These are phyloP conservation scores for Orchesella cincta DNA, from an alignment of 1,140 invertebrate species.

Conservation along the genomic window DNA sequence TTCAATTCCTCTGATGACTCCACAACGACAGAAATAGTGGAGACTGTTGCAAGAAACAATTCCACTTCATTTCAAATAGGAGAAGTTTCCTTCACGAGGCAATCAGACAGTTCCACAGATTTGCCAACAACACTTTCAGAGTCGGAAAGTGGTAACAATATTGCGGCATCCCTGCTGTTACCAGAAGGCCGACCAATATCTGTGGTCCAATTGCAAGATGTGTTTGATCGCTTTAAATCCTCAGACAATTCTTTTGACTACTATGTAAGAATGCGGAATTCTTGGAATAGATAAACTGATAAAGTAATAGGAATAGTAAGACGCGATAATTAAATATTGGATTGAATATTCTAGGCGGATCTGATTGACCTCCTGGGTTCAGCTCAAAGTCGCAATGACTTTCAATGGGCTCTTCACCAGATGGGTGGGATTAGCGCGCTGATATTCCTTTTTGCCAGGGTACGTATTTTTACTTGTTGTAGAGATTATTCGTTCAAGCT, in stretches of 20 bases:
- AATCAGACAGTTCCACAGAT: not conserved
- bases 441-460: conserved; percentile 46
- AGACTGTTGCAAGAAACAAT: not conserved
- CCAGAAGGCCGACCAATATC: conserved; percentile 22
- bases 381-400: conserved; percentile 46
- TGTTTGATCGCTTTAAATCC: conserved; percentile 35
- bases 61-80: conserved; percentile 3
- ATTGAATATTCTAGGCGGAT: conserved; percentile 38
- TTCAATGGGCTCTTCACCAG: conserved; percentile 50
- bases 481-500: not conserved
- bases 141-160: not conserved
- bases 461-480: conserved; percentile 29
- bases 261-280: conserved; percentile 10
- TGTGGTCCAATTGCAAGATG: conserved; percentile 29
- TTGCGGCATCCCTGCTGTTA: not conserved
- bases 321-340: conserved; percentile 13
- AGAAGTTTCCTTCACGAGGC: not conserved
- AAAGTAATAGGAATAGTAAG: not conserved
- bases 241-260: not conserved
- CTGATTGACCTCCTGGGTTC: conserved; percentile 37
- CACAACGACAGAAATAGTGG: not conserved
- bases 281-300: too few species aligned
- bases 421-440: conserved; percentile 46
- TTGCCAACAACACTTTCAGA: not conserved
- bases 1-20: not conserved